phyloP scores from a whole-genome alignment of 2,113 vertebrate genomes.

The Furnarius figulus region DNA sequence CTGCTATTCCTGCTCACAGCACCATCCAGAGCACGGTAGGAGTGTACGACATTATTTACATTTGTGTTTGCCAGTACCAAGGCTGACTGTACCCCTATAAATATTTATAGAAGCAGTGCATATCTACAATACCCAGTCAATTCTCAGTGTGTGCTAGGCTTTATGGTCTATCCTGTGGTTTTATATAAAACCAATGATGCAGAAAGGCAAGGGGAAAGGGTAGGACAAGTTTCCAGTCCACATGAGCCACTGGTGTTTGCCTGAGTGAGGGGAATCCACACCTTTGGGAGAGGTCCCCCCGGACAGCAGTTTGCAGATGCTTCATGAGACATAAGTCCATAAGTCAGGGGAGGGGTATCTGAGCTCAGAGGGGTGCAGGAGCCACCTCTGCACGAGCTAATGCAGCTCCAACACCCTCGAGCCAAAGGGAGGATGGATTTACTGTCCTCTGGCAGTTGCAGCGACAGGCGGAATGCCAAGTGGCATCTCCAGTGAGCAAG shows the following conservation, averaged over 20 bases:
- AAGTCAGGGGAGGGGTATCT: background rate
- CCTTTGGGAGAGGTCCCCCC: background rate
- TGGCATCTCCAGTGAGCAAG: background rate
- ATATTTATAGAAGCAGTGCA: slow-evolving; percentile 14
- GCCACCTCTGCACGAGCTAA: background rate
- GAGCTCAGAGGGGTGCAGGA: background rate
- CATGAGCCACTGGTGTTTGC: background rate
- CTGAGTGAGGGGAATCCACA: background rate
- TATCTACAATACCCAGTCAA: background rate
- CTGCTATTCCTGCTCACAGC: background rate
- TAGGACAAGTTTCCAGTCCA: background rate
- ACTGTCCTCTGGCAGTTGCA: background rate
- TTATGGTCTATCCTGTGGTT: background rate
- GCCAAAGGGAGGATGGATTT: background rate
- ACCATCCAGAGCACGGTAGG: background rate
- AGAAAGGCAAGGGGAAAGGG: background rate
- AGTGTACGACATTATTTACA: background rate
- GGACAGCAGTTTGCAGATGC: background rate
- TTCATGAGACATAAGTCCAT: rapidly evolving
- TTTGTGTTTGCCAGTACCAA: background rate
- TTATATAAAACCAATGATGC: background rate
- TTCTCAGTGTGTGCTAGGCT: background rate
- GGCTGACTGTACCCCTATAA: slow-evolving; percentile 25
- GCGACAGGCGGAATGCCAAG: background rate
- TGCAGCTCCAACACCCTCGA: rapidly evolving